Evolutionary conservation across 2,113 vertebrate species (phyloP), one percentile per base, ranked within the genome.

Genomic region (Podilymbus podiceps): DNA sequence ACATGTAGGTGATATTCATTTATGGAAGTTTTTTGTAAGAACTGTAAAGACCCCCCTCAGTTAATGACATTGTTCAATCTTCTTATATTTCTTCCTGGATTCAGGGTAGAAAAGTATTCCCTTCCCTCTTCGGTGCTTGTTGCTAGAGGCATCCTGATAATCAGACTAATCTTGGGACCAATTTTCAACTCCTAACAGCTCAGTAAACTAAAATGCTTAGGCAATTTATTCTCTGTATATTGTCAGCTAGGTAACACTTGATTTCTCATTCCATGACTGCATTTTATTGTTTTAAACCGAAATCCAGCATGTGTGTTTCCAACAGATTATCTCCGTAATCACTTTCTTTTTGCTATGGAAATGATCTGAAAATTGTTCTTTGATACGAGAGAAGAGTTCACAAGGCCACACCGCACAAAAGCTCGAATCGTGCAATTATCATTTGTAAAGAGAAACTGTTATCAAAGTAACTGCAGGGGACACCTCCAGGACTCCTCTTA

Each of bases 401-500:
- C 22, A 13, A 73, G 96, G 93, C 85, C 94, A 58, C 12, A 4
- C 64, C 15, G 78, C 20, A 92, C 92, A 88, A 94, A 94, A 78
- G 90, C 91, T 35, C 2, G 63, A 91, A 94, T 90, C 28, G 38
- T 82, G 66, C 95, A 93, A 91, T 96, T 92, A 96, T 72, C 91
- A 58, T 91, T 95, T 91, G 93, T 95, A 89, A 96, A 93, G 94
- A 93, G 95, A 96, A 94, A 88, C 92, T 85, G 91, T 96, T 95
- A 96, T 97, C 97, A 96, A 91, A 97, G 97, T 91, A 94, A 92
- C 95, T 82, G 83, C 81, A 22, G 98, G 96, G 92, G 85, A 92
- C 78, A 81, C 83, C 97, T 85, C 58, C 88, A 97, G 97, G 97
- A 96, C 94, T 85, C 94, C 93, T 94, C 95, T 85, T 17, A 16